phyloP scores from a whole-genome alignment of 2,888 invertebrate species.

The Acanthococcus lagerstroemiae region DNA sequence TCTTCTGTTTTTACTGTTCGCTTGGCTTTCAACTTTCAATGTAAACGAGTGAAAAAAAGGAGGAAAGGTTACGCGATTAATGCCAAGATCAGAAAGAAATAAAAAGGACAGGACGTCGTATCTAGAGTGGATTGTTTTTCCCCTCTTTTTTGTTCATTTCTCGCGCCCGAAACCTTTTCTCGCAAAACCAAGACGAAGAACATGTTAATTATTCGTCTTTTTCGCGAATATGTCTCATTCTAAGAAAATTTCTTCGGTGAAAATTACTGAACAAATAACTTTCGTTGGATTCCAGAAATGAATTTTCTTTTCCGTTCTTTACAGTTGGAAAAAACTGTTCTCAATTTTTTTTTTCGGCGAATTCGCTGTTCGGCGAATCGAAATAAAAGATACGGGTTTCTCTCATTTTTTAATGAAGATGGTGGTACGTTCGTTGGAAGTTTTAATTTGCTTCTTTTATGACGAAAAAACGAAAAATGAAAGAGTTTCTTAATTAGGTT shows the following conservation, averaged over 20 bases:
- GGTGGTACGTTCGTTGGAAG: constrained; percentile 26
- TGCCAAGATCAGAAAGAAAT: constrained; percentile 25
- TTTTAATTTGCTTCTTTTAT: constrained; percentile 28
- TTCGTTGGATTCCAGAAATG: constrained; percentile 23
- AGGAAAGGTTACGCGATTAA: constrained; percentile 27
- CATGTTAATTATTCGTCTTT: constrained; percentile 28
- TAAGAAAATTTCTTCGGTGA: constrained; percentile 23
- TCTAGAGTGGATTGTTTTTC: constrained; percentile 13
- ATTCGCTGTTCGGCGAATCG: constrained; percentile 26
- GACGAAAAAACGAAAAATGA: constrained; percentile 26
- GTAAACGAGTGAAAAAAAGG: constrained; percentile 11
- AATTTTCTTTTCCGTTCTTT: constrained; percentile 22
- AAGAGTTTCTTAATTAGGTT: constrained; percentile 28
- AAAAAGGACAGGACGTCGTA: constrained; percentile 15
- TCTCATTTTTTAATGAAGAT: constrained; percentile 26
- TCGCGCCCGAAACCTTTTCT: constrained; percentile 16
- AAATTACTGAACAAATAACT: constrained; percentile 25
- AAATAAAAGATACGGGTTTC: constrained; percentile 27
- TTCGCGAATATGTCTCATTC: constrained; percentile 28
- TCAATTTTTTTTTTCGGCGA: constrained; percentile 23
- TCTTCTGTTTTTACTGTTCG: constrained; percentile 20
- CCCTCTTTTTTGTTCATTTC: constrained; percentile 8
- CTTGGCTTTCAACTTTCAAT: constrained; percentile 26
- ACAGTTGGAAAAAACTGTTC: constrained; percentile 5
- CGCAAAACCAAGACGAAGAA: constrained; percentile 19